A percentile compares a stretch with the other conserved stretches of the same genome.
These are phyloP conservation scores for Oceanites oceanicus DNA, from an alignment of 2,113 vertebrate species.

Conservation along the genomic window DNA sequence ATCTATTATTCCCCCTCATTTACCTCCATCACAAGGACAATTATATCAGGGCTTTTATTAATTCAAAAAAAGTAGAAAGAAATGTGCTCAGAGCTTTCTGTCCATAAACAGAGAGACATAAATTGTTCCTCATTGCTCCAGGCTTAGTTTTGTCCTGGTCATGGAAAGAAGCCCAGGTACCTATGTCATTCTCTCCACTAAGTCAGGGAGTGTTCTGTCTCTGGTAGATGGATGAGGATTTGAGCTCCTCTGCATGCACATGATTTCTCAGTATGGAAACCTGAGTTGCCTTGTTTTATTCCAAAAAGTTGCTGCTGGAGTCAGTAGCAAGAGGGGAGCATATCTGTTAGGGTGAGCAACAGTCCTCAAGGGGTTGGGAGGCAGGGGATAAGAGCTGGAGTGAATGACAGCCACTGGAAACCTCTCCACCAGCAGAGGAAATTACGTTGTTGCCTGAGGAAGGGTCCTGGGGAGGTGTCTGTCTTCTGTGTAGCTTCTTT, in stretches of 20 bases:
- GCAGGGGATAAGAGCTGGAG: background rate
- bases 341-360: background rate
- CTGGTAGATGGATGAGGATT: background rate
- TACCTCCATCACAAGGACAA: background rate
- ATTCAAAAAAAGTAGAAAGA: background rate
- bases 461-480: background rate
- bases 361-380: background rate
- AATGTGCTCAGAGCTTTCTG: background rate
- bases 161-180: background rate
- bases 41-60: background rate
- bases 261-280: background rate
- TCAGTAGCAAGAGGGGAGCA: background rate
- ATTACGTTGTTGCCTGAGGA: background rate
- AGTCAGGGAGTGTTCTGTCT: rapidly evolving
- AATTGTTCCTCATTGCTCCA: background rate
- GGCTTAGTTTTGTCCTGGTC: background rate
- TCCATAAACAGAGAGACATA: background rate
- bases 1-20: background rate
- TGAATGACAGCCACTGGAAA: background rate
- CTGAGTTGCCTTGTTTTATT: background rate
- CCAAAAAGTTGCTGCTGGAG: background rate
- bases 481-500: background rate
- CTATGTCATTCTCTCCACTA: background rate
- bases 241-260: background rate
- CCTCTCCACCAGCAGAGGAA: background rate